These are phyloP conservation scores for Pinctada fucata DNA, from an alignment of 2,888 invertebrate genomes.

Conservation along the genomic window DNA sequence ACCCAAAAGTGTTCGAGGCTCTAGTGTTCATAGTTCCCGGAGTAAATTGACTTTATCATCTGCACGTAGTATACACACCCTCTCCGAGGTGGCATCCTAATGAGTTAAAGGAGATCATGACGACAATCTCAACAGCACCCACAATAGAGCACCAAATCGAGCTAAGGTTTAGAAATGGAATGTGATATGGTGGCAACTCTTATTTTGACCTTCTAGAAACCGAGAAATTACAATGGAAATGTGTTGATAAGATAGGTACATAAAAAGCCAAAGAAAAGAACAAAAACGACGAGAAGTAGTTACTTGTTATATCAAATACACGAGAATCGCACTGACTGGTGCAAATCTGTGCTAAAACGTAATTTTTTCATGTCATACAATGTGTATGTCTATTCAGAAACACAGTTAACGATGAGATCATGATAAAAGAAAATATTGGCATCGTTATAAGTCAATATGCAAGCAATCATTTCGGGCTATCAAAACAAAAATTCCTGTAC, in stretches of 20 bases:
- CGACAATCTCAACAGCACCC: too few species aligned
- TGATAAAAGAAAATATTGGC: too few species aligned
- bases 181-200: constrained; percentile 70
- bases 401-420: too few species aligned
- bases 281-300: not conserved
- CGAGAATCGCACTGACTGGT: too few species aligned
- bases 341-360: too few species aligned
- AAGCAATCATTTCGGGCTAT: too few species aligned
- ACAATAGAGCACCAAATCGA: too few species aligned
- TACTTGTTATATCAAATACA: not conserved
- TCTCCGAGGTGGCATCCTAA: constrained; percentile 55
- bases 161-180: constrained; percentile 62
- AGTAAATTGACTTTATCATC: constrained; percentile 64
- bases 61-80: constrained; percentile 64
- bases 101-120: too few species aligned
- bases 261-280: constrained; percentile 28
- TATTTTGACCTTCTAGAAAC: constrained; percentile 70
- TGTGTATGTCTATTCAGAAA: too few species aligned
- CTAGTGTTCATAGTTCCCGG: constrained; percentile 54
- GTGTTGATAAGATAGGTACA: constrained; percentile 63
- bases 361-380: too few species aligned
- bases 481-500: too few species aligned
- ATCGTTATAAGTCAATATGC: too few species aligned
- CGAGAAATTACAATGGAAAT: constrained; percentile 65
- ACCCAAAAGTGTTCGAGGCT: constrained; percentile 57